Conservation (phyloP, 2,888 invertebrate species). For the Hemaris fuciformis region DNA sequence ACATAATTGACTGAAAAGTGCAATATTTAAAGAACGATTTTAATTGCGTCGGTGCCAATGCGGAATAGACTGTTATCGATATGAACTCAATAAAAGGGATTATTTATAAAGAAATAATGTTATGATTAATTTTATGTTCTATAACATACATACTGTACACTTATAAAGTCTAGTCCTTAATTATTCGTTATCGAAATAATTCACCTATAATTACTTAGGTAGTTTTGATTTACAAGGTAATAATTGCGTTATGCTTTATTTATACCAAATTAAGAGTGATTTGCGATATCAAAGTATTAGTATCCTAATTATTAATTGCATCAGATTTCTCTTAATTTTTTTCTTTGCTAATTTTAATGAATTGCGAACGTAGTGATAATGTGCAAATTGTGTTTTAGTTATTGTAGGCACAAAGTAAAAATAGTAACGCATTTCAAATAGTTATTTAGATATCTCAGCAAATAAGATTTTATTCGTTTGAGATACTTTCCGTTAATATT, state of each 20-base stretch:
- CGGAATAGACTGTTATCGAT: not conserved
- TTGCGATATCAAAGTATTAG: not conserved
- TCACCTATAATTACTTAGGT: not conserved
- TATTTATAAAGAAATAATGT: not conserved
- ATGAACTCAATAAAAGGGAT: not conserved
- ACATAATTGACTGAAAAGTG: not conserved
- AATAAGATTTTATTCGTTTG: not conserved
- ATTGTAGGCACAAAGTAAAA: not conserved
- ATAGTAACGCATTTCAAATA: not conserved
- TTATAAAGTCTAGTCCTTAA: slow-evolving; percentile 1
- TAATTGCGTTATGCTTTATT: slow-evolving; percentile 1
- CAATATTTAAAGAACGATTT: not conserved
- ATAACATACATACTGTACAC: not conserved
- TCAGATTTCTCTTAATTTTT: not conserved
- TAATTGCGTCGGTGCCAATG: slow-evolving; percentile 5
- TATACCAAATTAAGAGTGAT: not conserved
- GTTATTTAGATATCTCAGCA: not conserved
- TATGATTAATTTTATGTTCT: not conserved
- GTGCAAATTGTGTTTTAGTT: not conserved
- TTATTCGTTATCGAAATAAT: not conserved
- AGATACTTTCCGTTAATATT: not conserved
- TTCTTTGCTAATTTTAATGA: not conserved
- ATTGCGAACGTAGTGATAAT: not conserved
- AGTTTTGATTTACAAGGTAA: not conserved
- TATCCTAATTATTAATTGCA: not conserved